phyloP scores from a whole-genome alignment of 2,113 vertebrate species.

The Eurypyga helias region DNA sequence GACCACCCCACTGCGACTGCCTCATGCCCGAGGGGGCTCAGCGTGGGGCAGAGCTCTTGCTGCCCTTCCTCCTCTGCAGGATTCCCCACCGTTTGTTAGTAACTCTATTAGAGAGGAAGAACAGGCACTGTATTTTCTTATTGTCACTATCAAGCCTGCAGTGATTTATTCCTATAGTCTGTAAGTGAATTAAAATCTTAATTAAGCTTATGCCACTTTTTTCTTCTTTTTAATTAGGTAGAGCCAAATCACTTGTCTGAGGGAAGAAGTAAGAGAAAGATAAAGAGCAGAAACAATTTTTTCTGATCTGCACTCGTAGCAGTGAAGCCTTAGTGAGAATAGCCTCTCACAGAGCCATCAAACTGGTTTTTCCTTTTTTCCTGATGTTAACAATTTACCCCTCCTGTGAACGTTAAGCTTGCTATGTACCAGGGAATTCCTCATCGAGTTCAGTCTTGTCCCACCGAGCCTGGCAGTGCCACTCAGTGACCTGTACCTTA shows the following conservation, averaged over 20 bases:
- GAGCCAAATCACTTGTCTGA: slow-evolving; percentile 11
- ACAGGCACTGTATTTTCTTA: slow-evolving; percentile 46
- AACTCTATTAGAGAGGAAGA: not conserved
- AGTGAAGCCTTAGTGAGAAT: not conserved
- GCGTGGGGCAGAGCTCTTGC: not conserved
- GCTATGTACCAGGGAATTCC: not conserved
- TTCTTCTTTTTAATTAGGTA: slow-evolving; percentile 38
- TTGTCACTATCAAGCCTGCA: not conserved
- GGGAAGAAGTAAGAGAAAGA: not conserved
- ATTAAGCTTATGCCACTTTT: slow-evolving; percentile 39
- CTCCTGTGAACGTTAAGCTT: not conserved
- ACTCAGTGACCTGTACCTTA: not conserved
- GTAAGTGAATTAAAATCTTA: slow-evolving; percentile 63
- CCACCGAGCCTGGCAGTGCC: not conserved
- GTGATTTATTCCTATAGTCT: slow-evolving; percentile 41
- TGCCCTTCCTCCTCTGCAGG: not conserved
- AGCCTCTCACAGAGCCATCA: not conserved
- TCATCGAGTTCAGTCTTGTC: not conserved
- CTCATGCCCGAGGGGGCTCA: not conserved
- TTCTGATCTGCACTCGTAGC: not conserved
- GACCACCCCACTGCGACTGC: too few species aligned
- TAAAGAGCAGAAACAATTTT: not conserved
- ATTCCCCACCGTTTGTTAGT: slow-evolving; percentile 1
- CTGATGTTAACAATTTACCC: not conserved
- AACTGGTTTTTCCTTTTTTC: not conserved